These are phyloP conservation scores for Trichomalopsis sarcophagae DNA, from an alignment of 1,140 invertebrate species.

Conservation along the genomic window DNA sequence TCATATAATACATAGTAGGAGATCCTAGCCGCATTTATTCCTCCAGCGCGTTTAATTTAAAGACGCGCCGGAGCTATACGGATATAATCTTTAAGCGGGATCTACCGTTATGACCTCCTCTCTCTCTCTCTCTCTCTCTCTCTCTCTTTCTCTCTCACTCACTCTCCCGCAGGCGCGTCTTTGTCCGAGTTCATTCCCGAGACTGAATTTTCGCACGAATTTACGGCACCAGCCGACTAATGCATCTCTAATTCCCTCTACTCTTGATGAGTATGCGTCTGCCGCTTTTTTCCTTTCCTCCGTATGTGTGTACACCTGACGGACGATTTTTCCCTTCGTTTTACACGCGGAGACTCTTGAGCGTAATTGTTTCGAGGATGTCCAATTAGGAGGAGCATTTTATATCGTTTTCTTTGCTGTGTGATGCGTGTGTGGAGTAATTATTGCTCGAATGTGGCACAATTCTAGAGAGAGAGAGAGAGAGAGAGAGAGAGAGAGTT, in stretches of 20 bases:
- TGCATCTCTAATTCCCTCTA: background rate
- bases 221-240: conserved; percentile 22
- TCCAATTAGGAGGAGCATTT: background rate
- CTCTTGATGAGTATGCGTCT: background rate
- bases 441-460: background rate
- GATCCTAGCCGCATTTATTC: background rate
- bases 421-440: background rate
- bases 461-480: background rate
- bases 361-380: conserved; percentile 13
- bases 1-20: background rate
- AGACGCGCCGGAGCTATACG: background rate
- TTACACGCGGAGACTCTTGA: background rate
- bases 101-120: conserved; percentile 14
- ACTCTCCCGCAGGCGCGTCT: background rate
- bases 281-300: background rate
- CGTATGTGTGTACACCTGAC: background rate
- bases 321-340: background rate
- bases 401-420: background rate
- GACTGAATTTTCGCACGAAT: conserved; percentile 42
- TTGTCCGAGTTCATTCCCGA: conserved; percentile 20
- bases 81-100: conserved; percentile 1
- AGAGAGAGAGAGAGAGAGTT: background rate
- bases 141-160: background rate
- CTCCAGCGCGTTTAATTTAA: background rate
- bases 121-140: background rate